Percentiles rank a stretch among this genome's conserved stretches.
phyloP scores from a whole-genome alignment of 2,888 invertebrate species.

The Heterodera filipjevi region DNA sequence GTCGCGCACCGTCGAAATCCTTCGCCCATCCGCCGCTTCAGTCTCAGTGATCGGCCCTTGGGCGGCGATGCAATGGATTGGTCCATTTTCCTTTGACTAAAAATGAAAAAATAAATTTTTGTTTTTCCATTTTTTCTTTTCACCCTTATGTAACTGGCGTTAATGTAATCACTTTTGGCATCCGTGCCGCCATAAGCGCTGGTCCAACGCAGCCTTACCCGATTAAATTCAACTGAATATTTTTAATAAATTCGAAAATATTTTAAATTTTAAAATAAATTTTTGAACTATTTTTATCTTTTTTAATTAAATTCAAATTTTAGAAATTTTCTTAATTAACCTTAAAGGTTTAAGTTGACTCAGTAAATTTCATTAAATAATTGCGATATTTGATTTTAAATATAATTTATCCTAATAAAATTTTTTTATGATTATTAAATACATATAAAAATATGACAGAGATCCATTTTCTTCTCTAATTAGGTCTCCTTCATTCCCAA shows the following conservation, averaged over 20 bases:
- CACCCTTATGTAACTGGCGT: conserved; percentile 48
- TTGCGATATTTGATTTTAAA: no score
- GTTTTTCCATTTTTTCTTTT: conserved; percentile 1
- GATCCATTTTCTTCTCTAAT: no score
- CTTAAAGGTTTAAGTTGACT: no score
- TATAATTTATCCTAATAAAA: no score
- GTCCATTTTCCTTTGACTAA: conserved; percentile 26
- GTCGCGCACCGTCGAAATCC: conserved; percentile 48
- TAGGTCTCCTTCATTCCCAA: no score
- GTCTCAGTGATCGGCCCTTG: conserved; percentile 48
- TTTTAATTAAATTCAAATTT: neutral
- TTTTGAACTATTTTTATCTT: no score
- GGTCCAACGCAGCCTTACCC: conserved; percentile 40
- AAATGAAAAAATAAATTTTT: conserved; percentile 15
- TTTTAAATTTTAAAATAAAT: neutral
- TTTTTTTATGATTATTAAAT: no score
- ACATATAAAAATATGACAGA: no score
- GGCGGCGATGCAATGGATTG: conserved; percentile 47
- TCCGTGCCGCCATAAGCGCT: conserved; percentile 21
- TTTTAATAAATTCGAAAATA: neutral
- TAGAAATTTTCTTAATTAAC: no score
- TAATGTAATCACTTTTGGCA: conserved; percentile 47
- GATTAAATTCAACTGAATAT: conserved; percentile 50
- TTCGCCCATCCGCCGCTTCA: conserved; percentile 38
- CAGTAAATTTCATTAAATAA: no score